These are phyloP conservation scores for Nannobrachium achirus DNA, from an alignment of 2,113 vertebrate species.

Conservation along the genomic window DNA sequence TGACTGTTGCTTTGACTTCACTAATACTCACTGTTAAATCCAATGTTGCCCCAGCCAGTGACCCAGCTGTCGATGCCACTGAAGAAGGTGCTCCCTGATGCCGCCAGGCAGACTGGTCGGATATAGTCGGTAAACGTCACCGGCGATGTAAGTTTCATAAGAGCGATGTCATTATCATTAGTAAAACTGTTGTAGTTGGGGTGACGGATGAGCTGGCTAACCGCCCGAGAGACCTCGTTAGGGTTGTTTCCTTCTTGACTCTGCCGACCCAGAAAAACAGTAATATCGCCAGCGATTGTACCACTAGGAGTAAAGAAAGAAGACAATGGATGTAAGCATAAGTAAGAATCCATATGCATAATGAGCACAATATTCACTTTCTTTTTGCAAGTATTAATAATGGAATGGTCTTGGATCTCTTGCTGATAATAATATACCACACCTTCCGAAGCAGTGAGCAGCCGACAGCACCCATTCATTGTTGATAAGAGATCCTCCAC, in stretches of 20 bases:
- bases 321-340: too few species aligned
- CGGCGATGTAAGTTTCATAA: slow-evolving; percentile 64
- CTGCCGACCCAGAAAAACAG: slow-evolving; percentile 48
- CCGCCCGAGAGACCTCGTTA: background rate
- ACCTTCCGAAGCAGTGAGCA: slow-evolving; percentile 69
- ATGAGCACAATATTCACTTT: background rate
- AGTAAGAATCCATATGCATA: too few species aligned
- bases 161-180: slow-evolving; percentile 74
- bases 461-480: slow-evolving; percentile 77
- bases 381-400: background rate
- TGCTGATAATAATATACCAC: background rate
- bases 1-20: too few species aligned
- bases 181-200: slow-evolving; percentile 30
- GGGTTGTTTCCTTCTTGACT: slow-evolving; percentile 7
- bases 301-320: background rate
- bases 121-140: slow-evolving; percentile 70
- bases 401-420: background rate
- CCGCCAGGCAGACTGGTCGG: slow-evolving; percentile 79
- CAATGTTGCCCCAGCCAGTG: slow-evolving; percentile 83
- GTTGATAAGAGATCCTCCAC: slow-evolving; percentile 80
- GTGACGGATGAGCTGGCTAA: slow-evolving; percentile 55
- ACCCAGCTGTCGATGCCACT: slow-evolving; percentile 71
- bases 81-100: slow-evolving; percentile 67
- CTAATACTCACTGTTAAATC: slow-evolving; percentile 67
- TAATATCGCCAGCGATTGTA: fast-evolving